These are phyloP conservation scores for Mesitornis unicolor DNA, from an alignment of 2,113 vertebrate species.

Conservation along the genomic window DNA sequence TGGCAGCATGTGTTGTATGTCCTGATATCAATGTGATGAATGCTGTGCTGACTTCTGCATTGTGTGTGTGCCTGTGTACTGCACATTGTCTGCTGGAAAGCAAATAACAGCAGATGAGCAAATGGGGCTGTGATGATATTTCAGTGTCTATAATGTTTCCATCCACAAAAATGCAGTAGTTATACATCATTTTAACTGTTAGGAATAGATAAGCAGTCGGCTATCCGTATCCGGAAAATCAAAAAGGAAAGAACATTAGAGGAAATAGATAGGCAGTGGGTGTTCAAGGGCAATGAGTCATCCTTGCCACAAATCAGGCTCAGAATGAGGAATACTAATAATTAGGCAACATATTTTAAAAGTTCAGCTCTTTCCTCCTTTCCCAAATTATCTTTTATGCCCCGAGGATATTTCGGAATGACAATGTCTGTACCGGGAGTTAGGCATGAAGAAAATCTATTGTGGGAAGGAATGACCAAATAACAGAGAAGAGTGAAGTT, in stretches of 20 bases:
- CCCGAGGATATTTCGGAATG: background rate
- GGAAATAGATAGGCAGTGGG: constrained; percentile 48
- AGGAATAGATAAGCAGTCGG: constrained; percentile 29
- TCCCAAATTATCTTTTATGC: constrained; percentile 18
- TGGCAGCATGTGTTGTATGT: background rate
- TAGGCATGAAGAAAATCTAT: background rate
- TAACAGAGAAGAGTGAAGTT: background rate
- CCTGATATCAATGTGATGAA: constrained; percentile 20
- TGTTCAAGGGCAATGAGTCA: constrained; percentile 55
- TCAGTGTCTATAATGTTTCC: constrained; percentile 43
- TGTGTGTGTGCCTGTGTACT: background rate
- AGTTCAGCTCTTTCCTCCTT: background rate
- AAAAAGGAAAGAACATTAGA: constrained; percentile 37
- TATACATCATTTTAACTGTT: constrained; percentile 40
- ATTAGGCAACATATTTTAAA: constrained; percentile 42
- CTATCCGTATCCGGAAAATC: background rate
- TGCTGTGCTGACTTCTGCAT: constrained; percentile 33
- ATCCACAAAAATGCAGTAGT: constrained; percentile 12
- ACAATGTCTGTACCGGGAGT: background rate
- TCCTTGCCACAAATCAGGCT: constrained; percentile 9
- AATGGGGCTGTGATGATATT: constrained; percentile 41
- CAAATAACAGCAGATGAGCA: constrained; percentile 57
- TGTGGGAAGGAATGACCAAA: background rate
- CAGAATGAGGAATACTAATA: constrained; percentile 25
- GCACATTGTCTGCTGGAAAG: constrained; percentile 12